Evolutionary conservation across 2,113 vertebrate genomes (phyloP), one percentile per base, ranked within the genome.

Genomic region (Cebus imitator): DNA sequence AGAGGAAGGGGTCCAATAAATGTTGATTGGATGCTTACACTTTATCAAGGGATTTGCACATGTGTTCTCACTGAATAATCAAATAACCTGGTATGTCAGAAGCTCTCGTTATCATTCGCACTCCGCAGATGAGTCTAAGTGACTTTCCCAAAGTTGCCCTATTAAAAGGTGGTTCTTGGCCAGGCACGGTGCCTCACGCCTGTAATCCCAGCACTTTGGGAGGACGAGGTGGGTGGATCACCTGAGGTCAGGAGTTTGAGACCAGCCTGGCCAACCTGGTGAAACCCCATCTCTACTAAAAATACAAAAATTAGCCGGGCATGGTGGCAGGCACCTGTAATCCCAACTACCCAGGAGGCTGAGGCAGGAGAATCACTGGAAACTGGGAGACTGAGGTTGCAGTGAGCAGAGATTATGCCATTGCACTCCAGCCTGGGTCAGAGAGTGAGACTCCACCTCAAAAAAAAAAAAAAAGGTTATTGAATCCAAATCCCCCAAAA

Each of bases 321-420:
- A 8, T 68, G 66, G 16, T 68, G 32, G 66, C 32, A 11, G 1
- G 14, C 16, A 6, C 32, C 66, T 68, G 16, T 68, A 68, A 35
- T n/a, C 30, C 66, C 66, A n/a, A 32, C 66, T n/a, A n/a, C 32
- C 32, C 7, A 68, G 16, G 32, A 18, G 66, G 32, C 32, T 18
- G 32, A 68, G 66, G 66, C 7, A 35, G 66, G 32, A 68, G 66
- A 35, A 68, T n/a, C 32, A 17, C 32, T 35, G 14, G 66, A 68
- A 35, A 16, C 16, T 1, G 0, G 66, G 66, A 68, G 66, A 7
- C 14, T 0, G 32, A 68, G 66, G 16, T 35, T n/a, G 66, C 66
- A 68, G 66, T 16, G 66, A 68, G 66, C 32, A 32, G 66, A 35
- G 66, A 68, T 68, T 3, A 6, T 16, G 30, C 32, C 66, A n/a